These are phyloP conservation scores for Hemicrepidius hirtus DNA, from an alignment of 2,888 invertebrate species.

Conservation along the genomic window DNA sequence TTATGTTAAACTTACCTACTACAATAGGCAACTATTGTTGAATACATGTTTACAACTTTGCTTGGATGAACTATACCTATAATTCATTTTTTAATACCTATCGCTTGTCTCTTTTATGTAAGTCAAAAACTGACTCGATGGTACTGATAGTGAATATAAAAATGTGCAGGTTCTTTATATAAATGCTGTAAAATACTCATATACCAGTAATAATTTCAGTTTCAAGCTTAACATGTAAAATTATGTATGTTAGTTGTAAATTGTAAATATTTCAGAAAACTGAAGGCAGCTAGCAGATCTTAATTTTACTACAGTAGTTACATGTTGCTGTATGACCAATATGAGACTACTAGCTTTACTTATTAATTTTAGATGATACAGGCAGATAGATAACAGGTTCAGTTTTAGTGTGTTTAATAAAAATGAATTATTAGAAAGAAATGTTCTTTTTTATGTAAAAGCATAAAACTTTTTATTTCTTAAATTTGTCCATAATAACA, in stretches of 20 bases:
- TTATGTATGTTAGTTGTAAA: conserved; percentile 2
- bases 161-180: not conserved
- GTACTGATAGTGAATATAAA: conserved; percentile 10
- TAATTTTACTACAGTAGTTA: conserved; percentile 1
- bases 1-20: too few species aligned
- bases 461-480: too few species aligned
- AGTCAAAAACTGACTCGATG: not conserved
- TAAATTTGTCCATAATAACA: too few species aligned
- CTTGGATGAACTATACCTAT: too few species aligned
- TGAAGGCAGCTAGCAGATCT: not conserved
- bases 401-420: conserved; percentile 32
- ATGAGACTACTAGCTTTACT: conserved; percentile 34
- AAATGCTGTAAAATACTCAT: conserved; percentile 11
- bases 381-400: conserved; percentile 8
- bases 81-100: conserved; percentile 1
- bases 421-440: conserved; percentile 4
- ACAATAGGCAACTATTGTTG: too few species aligned
- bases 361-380: conserved; percentile 24
- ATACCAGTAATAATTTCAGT: not conserved
- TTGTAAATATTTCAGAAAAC: conserved; percentile 22
- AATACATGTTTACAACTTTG: too few species aligned
- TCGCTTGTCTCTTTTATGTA: not conserved
- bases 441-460: too few species aligned
- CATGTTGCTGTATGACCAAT: conserved; percentile 4
- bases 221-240: not conserved